Conservation (phyloP, 2,113 vertebrate species). For the Centropus bengalensis region DNA sequence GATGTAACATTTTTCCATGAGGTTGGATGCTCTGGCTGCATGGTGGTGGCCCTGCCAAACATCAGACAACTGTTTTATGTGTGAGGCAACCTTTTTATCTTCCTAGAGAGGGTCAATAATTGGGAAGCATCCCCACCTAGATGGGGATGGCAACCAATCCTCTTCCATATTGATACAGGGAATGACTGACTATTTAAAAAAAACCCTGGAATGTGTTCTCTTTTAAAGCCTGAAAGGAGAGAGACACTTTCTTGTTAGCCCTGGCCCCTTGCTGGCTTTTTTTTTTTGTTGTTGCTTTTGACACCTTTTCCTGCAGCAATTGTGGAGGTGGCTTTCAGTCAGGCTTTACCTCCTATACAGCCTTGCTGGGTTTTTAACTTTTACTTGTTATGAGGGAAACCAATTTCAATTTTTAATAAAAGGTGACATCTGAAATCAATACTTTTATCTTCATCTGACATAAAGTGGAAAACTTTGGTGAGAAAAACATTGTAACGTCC, state of each 20-base stretch:
- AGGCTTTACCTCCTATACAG: not conserved
- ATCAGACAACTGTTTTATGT: not conserved
- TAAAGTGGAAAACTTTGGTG: not conserved
- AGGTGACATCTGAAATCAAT: not conserved
- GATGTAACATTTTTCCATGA: not conserved
- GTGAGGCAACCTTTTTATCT: not conserved
- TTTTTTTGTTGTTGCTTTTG: constrained; percentile 19
- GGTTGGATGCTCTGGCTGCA: not conserved
- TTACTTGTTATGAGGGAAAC: constrained; percentile 2
- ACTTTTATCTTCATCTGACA: not conserved
- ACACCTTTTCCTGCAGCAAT: constrained; percentile 7
- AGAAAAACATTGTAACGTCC: not conserved
- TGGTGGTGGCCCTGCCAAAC: not conserved
- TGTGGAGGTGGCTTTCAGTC: constrained; percentile 38
- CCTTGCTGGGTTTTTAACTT: constrained; percentile 9
- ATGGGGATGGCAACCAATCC: not conserved
- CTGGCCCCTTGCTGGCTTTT: not conserved
- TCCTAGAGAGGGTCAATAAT: not conserved
- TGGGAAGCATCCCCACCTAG: not conserved
- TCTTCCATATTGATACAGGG: not conserved
- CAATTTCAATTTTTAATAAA: not conserved
- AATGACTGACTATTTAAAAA: not conserved
- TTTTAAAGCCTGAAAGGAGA: constrained; percentile 14
- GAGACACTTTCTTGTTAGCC: not conserved
- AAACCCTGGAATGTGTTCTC: not conserved